Evolutionary conservation across 2,113 vertebrate species (phyloP), one percentile per base, ranked within the genome.

Genomic region (Ovibos moschatus): DNA sequence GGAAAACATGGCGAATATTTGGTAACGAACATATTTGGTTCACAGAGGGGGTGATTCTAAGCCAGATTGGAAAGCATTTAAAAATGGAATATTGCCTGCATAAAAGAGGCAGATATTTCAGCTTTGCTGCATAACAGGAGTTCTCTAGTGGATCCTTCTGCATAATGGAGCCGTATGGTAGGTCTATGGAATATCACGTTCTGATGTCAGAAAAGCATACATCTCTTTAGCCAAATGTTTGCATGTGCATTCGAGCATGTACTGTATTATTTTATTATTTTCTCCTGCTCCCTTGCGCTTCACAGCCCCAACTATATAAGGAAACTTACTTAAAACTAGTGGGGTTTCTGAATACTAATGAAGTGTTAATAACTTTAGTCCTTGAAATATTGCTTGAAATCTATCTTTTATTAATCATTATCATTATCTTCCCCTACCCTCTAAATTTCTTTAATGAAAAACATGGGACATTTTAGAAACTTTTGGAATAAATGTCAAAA

Each of bases 21-120:
- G 98, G 98, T 98, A 97, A 92, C 5, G 51, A 97, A 97, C 97
- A 97, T 97, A 98, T 98, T 98, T 98, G 98, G 97, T 98, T 98
- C 98, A 98, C 98, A 98, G 98, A 98, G 97, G 97, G 98, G 98
- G 97, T 97, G 97, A 96, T 90, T 96, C 95, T 28, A 84, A 98
- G 98, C 97, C 98, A 98, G 98, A 98, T 95, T 98, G 97, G 97
- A 98, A 98, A 97, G 97, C 96, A 97, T 97, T 98, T 97, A 93
- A 97, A 97, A 97, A 98, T 97, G 98, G 97, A 98, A 98, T 97
- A 98, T 97, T 97, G 98, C 98, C 93, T 97, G 95, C 93, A 98
- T 97, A 95, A 98, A 97, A 97, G 97, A 97, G 87, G 94, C 97
- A 94, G 91, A 95, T 97, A 98, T 98, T 98, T 98, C 97, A 98